Percentiles rank a stretch among this genome's conserved stretches.
These are phyloP conservation scores for Numenius phaeopus DNA, from an alignment of 2,797 vertebrate species.

Conservation along the genomic window DNA sequence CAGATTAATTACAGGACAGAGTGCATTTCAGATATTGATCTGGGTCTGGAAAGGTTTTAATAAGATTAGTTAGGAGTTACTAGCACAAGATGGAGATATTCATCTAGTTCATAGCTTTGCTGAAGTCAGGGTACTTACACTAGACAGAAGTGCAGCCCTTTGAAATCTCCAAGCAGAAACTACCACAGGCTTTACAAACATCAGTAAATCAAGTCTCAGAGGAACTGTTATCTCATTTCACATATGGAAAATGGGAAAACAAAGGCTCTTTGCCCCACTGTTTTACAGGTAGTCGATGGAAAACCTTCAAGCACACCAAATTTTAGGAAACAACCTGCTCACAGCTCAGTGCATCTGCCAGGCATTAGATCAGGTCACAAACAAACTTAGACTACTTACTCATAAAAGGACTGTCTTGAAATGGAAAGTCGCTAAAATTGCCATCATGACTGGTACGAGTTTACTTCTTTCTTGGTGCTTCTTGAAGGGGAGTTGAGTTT, in stretches of 20 bases:
- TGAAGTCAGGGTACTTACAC: slow-evolving; percentile 29
- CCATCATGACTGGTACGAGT: not conserved
- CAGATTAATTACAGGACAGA: slow-evolving; percentile 57
- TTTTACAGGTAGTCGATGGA: not conserved
- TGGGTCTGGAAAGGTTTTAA: slow-evolving; percentile 46
- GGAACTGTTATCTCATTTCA: not conserved
- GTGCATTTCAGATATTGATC: slow-evolving; percentile 61
- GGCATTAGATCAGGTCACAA: not conserved
- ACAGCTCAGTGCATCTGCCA: not conserved
- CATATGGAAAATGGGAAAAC: not conserved
- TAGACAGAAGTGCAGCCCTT: not conserved
- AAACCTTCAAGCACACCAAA: not conserved
- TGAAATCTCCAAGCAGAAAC: not conserved
- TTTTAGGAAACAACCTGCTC: not conserved
- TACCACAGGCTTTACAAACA: not conserved
- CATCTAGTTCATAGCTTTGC: slow-evolving; percentile 22
- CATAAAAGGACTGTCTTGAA: not conserved
- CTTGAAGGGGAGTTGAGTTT: not conserved
- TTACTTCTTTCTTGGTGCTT: not conserved
- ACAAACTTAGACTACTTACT: not conserved
- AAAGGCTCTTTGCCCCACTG: not conserved
- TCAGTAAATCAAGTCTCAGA: not conserved
- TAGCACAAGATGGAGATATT: slow-evolving; percentile 32
- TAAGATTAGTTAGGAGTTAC: slow-evolving; percentile 43
- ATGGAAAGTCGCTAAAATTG: not conserved